Percentiles rank a stretch among this genome's conserved stretches.
These are phyloP conservation scores for Antechinus stuartii DNA, from an alignment of 2,113 vertebrate species.

Conservation along the genomic window DNA sequence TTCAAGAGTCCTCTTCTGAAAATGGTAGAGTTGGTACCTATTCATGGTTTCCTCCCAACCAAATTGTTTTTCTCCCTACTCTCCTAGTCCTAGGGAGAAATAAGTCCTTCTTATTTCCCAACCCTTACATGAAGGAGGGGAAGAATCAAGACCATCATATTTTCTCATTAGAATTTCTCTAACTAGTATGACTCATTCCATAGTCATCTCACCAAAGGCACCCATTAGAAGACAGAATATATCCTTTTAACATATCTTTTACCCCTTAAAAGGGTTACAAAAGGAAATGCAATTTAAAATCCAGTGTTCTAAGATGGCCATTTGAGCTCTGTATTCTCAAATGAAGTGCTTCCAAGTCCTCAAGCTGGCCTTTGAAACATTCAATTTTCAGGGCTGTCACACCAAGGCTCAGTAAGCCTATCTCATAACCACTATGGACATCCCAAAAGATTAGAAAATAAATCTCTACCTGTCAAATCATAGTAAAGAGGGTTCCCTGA, in stretches of 20 bases:
- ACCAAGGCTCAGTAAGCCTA: neutral
- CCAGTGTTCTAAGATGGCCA: neutral
- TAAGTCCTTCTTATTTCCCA: neutral
- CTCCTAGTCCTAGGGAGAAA: neutral
- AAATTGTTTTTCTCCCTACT: neutral
- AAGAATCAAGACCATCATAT: neutral
- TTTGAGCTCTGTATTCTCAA: neutral
- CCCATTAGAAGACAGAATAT: neutral
- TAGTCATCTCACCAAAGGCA: constrained; percentile 25
- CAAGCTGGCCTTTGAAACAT: constrained; percentile 16
- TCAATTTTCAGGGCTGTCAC: constrained; percentile 22
- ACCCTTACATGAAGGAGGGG: neutral
- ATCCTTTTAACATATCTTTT: neutral
- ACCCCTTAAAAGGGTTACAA: constrained; percentile 10
- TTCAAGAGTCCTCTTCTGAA: constrained; percentile 43
- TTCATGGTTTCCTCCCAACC: neutral
- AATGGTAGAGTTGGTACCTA: neutral
- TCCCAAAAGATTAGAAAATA: constrained; percentile 52
- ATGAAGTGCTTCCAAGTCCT: neutral
- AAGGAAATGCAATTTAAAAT: constrained; percentile 19
- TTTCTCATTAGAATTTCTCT: constrained; percentile 11
- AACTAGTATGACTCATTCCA: neutral
- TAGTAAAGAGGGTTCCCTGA: constrained; percentile 1
- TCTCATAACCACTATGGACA: neutral
- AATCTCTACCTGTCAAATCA: constrained; percentile 36